Percentiles rank a stretch among this genome's conserved stretches.
Evolutionary conservation across 2,888 invertebrate species (phyloP).

Genomic region (Phalangium opilio): DNA sequence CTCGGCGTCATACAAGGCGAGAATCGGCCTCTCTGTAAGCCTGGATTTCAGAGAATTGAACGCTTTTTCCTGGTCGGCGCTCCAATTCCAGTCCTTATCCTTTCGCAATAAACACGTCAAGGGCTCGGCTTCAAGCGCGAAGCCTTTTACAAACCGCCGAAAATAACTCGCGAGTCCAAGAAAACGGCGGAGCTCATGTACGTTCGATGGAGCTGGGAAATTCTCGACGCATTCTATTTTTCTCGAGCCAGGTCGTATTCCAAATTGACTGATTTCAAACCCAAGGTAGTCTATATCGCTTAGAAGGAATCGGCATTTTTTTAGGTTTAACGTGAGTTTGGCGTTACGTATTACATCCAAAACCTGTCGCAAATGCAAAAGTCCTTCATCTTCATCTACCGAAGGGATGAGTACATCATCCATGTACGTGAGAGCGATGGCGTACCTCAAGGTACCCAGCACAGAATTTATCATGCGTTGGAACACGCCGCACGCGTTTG

Average conservation of each 20-base stretch:
- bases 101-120: no score
- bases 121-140: background rate
- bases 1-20: no score
- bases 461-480: background rate
- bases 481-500: background rate
- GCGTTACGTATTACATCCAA: background rate
- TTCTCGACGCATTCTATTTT: background rate
- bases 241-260: background rate
- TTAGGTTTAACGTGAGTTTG: conserved; percentile 1
- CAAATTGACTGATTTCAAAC: background rate
- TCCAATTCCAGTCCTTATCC: no score
- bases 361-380: background rate
- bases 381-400: background rate
- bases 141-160: background rate
- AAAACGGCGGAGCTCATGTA: conserved; percentile 1
- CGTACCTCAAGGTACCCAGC: background rate
- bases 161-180: conserved; percentile 2
- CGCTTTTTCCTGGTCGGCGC: no score
- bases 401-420: conserved; percentile 5
- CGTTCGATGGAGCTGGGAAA: background rate
- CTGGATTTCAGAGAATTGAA: no score
- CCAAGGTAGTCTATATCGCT: background rate
- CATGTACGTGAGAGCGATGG: background rate
- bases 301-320: conserved; percentile 1
- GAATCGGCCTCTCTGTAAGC: no score